Percentiles rank a stretch among this genome's conserved stretches.
Evolutionary conservation across 2,888 invertebrate genomes (phyloP).

Genomic region (Suillia variegata): DNA sequence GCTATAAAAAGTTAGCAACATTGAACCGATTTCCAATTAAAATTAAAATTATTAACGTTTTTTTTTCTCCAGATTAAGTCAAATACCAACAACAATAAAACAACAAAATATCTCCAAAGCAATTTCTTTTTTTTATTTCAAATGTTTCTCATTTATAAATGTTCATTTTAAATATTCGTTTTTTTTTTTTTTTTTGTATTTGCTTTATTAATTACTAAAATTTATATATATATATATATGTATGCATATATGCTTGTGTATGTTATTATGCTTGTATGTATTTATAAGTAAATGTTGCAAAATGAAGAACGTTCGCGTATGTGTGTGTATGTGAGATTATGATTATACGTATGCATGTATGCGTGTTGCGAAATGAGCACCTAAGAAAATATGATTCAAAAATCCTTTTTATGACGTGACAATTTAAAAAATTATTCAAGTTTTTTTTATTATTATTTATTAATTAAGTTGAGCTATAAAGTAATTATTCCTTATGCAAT

Average conservation of each 20-base stretch:
- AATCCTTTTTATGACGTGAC: slow-evolving; percentile 11
- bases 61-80: no score
- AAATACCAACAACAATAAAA: no score
- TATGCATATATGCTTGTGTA: slow-evolving; percentile 27
- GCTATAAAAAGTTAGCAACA: no score
- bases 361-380: slow-evolving; percentile 33
- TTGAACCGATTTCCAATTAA: no score
- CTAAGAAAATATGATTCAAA: slow-evolving; percentile 28
- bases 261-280: slow-evolving; percentile 11
- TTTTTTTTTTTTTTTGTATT: slow-evolving; percentile 33
- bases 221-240: slow-evolving; percentile 15
- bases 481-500: neutral
- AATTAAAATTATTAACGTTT: no score
- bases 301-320: neutral
- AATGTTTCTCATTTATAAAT: slow-evolving; percentile 4
- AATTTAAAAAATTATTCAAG: no score
- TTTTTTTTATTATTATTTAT: no score
- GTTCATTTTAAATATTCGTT: slow-evolving; percentile 29
- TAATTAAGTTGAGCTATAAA: no score
- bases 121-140: slow-evolving; percentile 39
- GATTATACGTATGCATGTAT: slow-evolving; percentile 19
- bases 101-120: slow-evolving; percentile 51
- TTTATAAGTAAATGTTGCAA: slow-evolving; percentile 7
- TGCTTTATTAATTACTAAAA: neutral
- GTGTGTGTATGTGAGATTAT: slow-evolving; percentile 20